Evolutionary conservation across 2,113 vertebrate genomes (phyloP), one percentile per base, ranked within the genome.

Genomic region (Trogon surrucura): DNA sequence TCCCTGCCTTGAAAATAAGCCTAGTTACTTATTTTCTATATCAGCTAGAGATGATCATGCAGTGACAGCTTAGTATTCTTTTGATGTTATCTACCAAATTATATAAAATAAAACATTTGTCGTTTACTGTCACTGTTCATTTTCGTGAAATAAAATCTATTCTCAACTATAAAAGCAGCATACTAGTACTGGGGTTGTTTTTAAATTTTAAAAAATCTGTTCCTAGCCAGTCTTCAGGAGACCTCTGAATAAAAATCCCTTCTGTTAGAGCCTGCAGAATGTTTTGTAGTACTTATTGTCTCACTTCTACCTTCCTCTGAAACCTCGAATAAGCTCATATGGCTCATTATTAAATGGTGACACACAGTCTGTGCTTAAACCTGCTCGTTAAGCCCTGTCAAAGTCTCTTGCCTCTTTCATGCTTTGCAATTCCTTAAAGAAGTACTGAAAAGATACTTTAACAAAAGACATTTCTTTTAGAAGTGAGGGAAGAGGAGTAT

Each of bases 1-100:
- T 81, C 48, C 21, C 41, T 93, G 71, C 88, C 91, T 94, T 79
- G 80, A 93, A 95, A 95, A 95, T 89, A 96, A 97, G 91, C 41
- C 41, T 41, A 41, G 10, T 41, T 41, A 60, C 89, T 36, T n/a
- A 8, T 11, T 93, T 84, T 41, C 58, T 70, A 16, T 88, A 95
- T 91, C 78, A 95, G 77, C 77, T 87, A 87, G 80, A 94, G 78
- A 72, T 29, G 64, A 89, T 97, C 91, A 58, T 91, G 74, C 80
- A 88, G 57, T 80, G 80, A 87, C 67, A 93, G 79, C 84, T 95
- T 60, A 87, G 70, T 58, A 51, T 90, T 91, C 89, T 91, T 97
- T 92, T 95, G 90, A 77, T 20, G 30, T 95, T 94, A 85, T 91
- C 83, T 58, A 56, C 29, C 74, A 97, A 95, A 88, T 71, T 79